phyloP scores from a whole-genome alignment of 2,888 invertebrate species.

The Bombylius major region DNA sequence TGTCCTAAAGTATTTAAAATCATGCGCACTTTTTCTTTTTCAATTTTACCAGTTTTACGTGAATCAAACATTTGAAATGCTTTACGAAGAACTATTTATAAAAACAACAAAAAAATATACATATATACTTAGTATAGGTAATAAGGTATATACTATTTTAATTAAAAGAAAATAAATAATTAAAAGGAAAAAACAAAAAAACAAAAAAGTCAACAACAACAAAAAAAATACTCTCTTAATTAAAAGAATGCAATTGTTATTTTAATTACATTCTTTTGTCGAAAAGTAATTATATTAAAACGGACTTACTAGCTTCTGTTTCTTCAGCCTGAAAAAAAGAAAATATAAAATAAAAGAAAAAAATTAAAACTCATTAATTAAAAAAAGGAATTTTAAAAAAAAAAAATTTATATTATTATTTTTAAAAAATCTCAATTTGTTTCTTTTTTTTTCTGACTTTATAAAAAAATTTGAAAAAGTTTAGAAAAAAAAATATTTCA shows the following conservation, averaged over 20 bases:
- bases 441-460: no score
- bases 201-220: not conserved
- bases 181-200: slow-evolving; percentile 4
- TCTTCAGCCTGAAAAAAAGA: slow-evolving; percentile 26
- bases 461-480: no score
- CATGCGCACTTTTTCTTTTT: slow-evolving; percentile 65
- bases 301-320: slow-evolving; percentile 40
- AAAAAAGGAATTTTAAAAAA: not conserved
- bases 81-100: slow-evolving; percentile 52
- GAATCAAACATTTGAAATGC: slow-evolving; percentile 81
- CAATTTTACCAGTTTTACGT: slow-evolving; percentile 61
- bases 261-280: no score
- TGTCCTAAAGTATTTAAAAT: slow-evolving; percentile 72
- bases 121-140: no score
- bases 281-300: no score
- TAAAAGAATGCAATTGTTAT: no score
- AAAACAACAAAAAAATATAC: not conserved
- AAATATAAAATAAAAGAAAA: slow-evolving; percentile 19
- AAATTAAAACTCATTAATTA: not conserved
- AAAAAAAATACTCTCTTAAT: no score
- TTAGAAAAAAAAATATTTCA: no score
- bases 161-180: no score
- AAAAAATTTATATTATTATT: no score
- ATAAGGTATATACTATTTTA: no score
- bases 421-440: no score